Conservation (phyloP, 2,888 invertebrate species). For the Hypercompe scribonia region DNA sequence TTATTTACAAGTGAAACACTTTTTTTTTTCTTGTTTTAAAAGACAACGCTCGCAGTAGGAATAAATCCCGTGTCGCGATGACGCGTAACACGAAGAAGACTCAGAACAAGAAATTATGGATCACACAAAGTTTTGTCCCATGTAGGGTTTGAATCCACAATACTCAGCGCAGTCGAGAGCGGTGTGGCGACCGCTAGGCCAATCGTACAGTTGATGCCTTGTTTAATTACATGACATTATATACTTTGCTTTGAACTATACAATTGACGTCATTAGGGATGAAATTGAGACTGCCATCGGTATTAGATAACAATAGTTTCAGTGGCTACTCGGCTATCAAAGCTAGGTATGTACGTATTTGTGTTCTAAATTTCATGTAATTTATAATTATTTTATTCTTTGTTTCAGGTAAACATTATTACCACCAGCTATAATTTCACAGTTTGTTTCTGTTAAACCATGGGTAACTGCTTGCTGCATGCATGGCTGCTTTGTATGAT, state of each 20-base stretch:
- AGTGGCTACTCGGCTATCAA: neutral
- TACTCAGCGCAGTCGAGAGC: too few relatives aligned
- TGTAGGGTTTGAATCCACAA: too few relatives aligned
- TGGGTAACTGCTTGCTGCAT: conserved; percentile 4
- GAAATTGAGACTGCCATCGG: neutral
- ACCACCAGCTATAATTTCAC: neutral
- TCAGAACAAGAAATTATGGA: too few relatives aligned
- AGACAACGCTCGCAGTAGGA: too few relatives aligned
- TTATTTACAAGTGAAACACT: neutral
- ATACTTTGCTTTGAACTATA: neutral
- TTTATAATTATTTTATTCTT: conserved; percentile 14
- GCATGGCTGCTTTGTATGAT: neutral
- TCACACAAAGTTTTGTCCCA: too few relatives aligned
- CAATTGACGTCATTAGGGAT: neutral
- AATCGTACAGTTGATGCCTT: too few relatives aligned
- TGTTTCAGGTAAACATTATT: conserved; percentile 41
- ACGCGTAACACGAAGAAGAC: too few relatives aligned
- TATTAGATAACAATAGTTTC: neutral
- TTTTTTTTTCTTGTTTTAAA: too few relatives aligned
- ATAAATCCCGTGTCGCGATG: too few relatives aligned
- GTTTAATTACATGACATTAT: too few relatives aligned
- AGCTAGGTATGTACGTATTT: neutral
- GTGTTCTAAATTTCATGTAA: neutral
- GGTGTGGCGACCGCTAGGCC: too few relatives aligned
- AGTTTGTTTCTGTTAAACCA: neutral